phyloP scores from a whole-genome alignment of 2,888 invertebrate species.

The Agelastica alni region DNA sequence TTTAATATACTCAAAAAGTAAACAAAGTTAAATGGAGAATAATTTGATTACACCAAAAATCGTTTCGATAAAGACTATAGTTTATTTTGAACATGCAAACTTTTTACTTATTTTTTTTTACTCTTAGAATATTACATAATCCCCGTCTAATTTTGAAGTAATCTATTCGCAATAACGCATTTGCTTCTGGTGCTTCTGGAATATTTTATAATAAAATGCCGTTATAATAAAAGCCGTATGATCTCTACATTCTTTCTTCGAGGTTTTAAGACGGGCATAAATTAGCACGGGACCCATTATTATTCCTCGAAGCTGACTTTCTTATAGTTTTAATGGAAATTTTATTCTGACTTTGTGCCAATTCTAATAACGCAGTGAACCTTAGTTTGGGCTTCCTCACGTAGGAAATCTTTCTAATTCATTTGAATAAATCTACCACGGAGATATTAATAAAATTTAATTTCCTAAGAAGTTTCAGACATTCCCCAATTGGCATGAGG shows the following conservation, averaged over 20 bases:
- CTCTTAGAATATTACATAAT: too few relatives aligned
- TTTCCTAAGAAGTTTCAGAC: background rate
- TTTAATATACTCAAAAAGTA: too few relatives aligned
- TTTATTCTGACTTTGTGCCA: conserved; percentile 23
- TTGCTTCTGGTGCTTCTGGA: background rate
- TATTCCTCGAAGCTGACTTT: conserved; percentile 21
- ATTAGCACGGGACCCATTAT: conserved; percentile 17
- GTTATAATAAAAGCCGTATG: background rate
- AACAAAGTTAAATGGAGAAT: too few relatives aligned
- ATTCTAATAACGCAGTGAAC: conserved; percentile 17
- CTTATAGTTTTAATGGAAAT: conserved; percentile 28
- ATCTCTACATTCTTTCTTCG: background rate
- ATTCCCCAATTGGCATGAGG: too few relatives aligned
- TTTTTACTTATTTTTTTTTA: too few relatives aligned
- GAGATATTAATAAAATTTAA: conserved; percentile 16
- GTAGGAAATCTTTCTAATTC: conserved; percentile 12
- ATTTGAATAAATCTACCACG: conserved; percentile 18
- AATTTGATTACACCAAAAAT: too few relatives aligned
- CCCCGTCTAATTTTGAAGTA: background rate
- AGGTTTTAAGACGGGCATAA: conserved; percentile 13
- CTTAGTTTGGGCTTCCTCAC: conserved; percentile 11
- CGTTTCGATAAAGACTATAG: too few relatives aligned
- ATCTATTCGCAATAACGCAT: background rate
- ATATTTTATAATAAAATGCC: background rate
- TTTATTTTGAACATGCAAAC: too few relatives aligned